Base-by-base conservation (phyloP, 1,140 invertebrate genomes). In the Drosophila lowei region DNA sequence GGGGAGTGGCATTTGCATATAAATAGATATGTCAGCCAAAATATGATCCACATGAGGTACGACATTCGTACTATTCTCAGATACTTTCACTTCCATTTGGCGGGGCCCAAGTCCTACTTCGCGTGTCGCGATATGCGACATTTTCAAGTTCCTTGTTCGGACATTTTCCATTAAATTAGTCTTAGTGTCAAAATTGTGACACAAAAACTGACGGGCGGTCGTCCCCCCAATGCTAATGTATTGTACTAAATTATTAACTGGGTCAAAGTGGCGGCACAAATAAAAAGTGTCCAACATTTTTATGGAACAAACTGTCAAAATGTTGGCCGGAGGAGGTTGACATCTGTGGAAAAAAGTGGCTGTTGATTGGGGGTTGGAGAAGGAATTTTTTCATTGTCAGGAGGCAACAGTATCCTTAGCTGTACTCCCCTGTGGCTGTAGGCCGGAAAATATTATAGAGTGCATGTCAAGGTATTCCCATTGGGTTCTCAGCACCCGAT, bases 21-120 rank as follows among this genome's bases (percentile, higher is more conserved):
- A 86, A 85, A 85, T 85, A 85, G 81, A 85, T 85, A 62, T 86
- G 73, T 85, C 73, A 77, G 77, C 72, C 63, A 64, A 81, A 81
- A 81, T 77, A 81, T 86, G 60, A 85, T 46, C 68, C 55, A 71
- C 71, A 72, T 72, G 66, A 58, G 60, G 25, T 47, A 46, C 46
- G 54, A 23, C 53, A 18, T 15, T 38, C 30, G 30, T 11, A 11
- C 28, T 8, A 30, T 30, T 3, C 30, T 2, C 30, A 8, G 30
- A 30, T 30, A 30, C 8, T 30, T 9, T 4, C 5, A 25, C 18
- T 18, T 2, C 18, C 18, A 18, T 18, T 18, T 18, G 18, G 18
- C 18, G 18, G 18, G 23, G 23, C 23, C 23, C 0, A 4, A 0
- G 23, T 5, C 23, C 5, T 4, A 8, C 41, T 21, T 70, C 54